Conservation (phyloP, 2,888 invertebrate genomes). For the Scaeva pyrastri region DNA sequence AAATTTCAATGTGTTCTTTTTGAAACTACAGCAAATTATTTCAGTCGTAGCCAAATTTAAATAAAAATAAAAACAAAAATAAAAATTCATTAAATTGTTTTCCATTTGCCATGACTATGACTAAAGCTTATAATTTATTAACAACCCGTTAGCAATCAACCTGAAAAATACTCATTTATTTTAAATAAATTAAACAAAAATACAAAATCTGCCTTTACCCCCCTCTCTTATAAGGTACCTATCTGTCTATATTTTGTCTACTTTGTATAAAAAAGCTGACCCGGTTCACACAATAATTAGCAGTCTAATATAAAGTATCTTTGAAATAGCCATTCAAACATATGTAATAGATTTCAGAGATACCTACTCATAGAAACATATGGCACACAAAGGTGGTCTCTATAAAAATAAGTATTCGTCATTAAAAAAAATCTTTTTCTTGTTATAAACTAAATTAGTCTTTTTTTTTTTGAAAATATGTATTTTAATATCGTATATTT, state of each 20-base stretch:
- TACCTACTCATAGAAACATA: background rate
- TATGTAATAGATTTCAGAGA: background rate
- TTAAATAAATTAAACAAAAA: constrained; percentile 16
- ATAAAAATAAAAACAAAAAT: too few species aligned
- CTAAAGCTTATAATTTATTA: background rate
- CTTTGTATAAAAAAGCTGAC: background rate
- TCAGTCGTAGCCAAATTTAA: too few species aligned
- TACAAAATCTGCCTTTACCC: background rate
- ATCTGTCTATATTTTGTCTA: background rate
- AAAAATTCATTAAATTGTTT: constrained; percentile 22
- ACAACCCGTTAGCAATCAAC: constrained; percentile 13
- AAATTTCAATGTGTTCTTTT: too few species aligned
- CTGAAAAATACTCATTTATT: background rate
- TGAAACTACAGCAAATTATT: too few species aligned
- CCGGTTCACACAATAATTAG: constrained; percentile 37
- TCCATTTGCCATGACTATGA: constrained; percentile 6
- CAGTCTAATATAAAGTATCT: background rate
- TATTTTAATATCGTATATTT: constrained; percentile 13
- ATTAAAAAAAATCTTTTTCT: constrained; percentile 34
- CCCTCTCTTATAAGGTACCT: background rate
- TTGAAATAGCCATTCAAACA: background rate
- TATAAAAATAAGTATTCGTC: constrained; percentile 59
- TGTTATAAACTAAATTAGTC: constrained; percentile 1
- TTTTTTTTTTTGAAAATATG: constrained; percentile 29
- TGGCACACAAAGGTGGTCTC: constrained; percentile 12